These are phyloP conservation scores for Eristalis pertinax DNA, from an alignment of 2,888 invertebrate species.

Conservation along the genomic window DNA sequence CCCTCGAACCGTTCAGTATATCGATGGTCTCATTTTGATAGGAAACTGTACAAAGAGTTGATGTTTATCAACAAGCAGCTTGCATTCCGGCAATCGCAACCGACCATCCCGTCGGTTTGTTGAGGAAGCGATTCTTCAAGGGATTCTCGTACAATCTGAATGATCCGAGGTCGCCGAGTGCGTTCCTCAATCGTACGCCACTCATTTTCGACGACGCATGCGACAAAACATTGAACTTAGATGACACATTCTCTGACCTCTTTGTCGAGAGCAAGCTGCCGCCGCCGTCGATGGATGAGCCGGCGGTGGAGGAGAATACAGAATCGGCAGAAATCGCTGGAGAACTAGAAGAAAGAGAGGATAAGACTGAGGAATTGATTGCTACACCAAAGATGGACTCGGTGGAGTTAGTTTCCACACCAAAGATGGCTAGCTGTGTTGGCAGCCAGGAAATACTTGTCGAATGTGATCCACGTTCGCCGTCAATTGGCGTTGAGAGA, in stretches of 20 bases:
- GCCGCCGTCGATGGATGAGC: slow-evolving; percentile 35
- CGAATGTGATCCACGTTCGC: slow-evolving; percentile 78
- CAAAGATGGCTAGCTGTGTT: not conserved
- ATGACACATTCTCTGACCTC: slow-evolving; percentile 79
- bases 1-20: not conserved
- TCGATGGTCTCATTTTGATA: not conserved
- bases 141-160: slow-evolving; percentile 76
- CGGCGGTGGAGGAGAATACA: not conserved
- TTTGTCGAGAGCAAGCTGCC: slow-evolving; percentile 77
- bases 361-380: not conserved
- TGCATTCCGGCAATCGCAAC: slow-evolving; percentile 22
- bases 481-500: slow-evolving; percentile 78
- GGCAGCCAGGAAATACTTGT: slow-evolving; percentile 7
- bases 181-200: slow-evolving; percentile 78
- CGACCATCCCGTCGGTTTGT: slow-evolving; percentile 53
- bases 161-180: slow-evolving; percentile 78
- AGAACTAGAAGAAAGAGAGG: not conserved
- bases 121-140: slow-evolving; percentile 78
- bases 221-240: slow-evolving; percentile 77
- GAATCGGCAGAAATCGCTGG: not conserved
- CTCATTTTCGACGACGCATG: slow-evolving; percentile 76
- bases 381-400: slow-evolving; percentile 14
- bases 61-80: slow-evolving; percentile 21
- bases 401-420: not conserved
- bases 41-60: slow-evolving; percentile 27